Evolutionary conservation across 2,888 invertebrate genomes (phyloP), one percentile per base, ranked within the genome.

Genomic region (Eumacrocentrus americanus): DNA sequence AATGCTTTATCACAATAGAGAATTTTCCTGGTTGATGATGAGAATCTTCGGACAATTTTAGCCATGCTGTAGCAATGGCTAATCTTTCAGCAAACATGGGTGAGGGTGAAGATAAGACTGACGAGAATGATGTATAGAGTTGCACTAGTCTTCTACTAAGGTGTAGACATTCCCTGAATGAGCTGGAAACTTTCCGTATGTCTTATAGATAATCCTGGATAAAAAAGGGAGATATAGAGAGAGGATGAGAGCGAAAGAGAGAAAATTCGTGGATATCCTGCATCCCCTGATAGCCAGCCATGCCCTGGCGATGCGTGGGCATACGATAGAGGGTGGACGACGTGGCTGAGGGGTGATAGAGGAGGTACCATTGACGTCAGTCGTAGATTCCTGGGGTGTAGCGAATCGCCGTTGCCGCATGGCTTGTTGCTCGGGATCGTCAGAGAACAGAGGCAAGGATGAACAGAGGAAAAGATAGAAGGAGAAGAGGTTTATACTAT

Each of bases 361-460:
- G 35, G 53, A 47, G 44, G 34, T 38, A 60, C 59, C 62, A 65
- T 63, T 67, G 67, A 67, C 67, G 67, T 67, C 67, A 65, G 42
- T 29, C 50, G 51, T 38, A 12, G 40, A 50, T 40, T 57, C 25
- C 29, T 40, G 23, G 47, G 18, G 37, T 47, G 46, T 34, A 12
- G 48, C 34, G 56, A 56, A 40, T 61, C 20, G 40, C 37, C 46
- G 58, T 51, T 54, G 52, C 48, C 53, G 23, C 51, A 35, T n/a
- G n/a, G n/a, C 60, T 64, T 56, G 61, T 60, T 61, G 54, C 64
- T 61, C 55, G 46, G 25, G 46, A 29, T 3, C 59, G n/a, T n/a
- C n/a, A n/a, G n/a, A n/a, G n/a, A n/a, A n/a, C n/a, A n/a, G n/a
- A n/a, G n/a, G n/a, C n/a, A n/a, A n/a, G n/a, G n/a, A n/a, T n/a